phyloP scores from a whole-genome alignment of 2,888 invertebrate genomes.

The Helleia helle region DNA sequence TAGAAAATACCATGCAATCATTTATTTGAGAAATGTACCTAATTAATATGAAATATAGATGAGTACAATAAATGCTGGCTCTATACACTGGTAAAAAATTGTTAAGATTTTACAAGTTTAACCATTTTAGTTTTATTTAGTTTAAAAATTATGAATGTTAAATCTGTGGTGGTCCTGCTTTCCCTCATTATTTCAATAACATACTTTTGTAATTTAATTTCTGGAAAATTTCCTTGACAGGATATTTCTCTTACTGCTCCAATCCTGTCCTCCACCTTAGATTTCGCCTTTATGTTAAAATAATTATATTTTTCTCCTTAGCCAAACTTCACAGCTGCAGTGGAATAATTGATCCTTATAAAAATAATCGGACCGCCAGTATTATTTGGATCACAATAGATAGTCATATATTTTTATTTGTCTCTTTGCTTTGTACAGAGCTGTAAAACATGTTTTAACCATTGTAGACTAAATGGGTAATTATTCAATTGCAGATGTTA shows the following conservation, averaged over 20 bases:
- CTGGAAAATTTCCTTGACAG: constrained; percentile 68
- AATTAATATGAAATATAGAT: too few relatives aligned
- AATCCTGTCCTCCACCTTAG: constrained; percentile 33
- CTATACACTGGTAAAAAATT: too few relatives aligned
- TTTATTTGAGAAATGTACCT: too few relatives aligned
- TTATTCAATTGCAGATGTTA: constrained; percentile 69
- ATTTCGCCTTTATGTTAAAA: constrained; percentile 29
- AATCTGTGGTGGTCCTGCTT: constrained; percentile 14
- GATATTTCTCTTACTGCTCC: constrained; percentile 61
- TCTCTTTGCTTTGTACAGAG: constrained; percentile 51
- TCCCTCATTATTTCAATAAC: neutral
- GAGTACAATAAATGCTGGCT: too few relatives aligned
- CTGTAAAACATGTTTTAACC: constrained; percentile 74
- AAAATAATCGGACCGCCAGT: constrained; percentile 52
- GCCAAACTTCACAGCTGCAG: constrained; percentile 66
- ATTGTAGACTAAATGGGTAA: constrained; percentile 67
- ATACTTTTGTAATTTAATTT: constrained; percentile 28
- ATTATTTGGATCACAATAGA: constrained; percentile 29
- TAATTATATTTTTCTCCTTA: constrained; percentile 60
- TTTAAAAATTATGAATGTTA: neutral
- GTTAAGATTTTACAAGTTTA: too few relatives aligned
- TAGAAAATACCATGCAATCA: too few relatives aligned
- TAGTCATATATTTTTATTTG: constrained; percentile 40
- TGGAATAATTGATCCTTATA: constrained; percentile 59
- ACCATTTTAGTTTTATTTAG: too few relatives aligned